Conservation (phyloP, 2,797 vertebrate genomes). For the Rhinogobio ventralis region DNA sequence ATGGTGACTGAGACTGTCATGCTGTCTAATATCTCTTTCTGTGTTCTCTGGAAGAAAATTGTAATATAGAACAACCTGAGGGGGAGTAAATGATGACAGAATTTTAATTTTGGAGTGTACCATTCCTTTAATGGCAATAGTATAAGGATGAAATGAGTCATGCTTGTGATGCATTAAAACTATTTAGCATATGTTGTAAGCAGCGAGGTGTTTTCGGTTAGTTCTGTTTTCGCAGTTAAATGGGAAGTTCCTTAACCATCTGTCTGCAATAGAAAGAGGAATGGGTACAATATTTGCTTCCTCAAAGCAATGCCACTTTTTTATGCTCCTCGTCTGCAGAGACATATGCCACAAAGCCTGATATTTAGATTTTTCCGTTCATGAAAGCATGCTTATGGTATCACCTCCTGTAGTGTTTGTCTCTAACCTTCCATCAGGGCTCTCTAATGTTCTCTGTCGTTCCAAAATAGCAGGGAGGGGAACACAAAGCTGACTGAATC, state of each 20-base stretch:
- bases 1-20: background rate
- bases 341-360: conserved; percentile 24
- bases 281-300: conserved; percentile 55
- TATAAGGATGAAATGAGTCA: conserved; percentile 3
- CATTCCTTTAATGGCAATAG: background rate
- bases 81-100: background rate
- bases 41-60: background rate
- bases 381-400: conserved; percentile 21
- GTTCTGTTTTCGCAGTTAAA: conserved; percentile 31
- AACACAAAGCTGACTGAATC: conserved; percentile 37
- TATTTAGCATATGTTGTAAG: background rate
- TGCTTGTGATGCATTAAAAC: conserved; percentile 12
- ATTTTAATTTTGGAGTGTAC: background rate
- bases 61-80: background rate
- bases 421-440: conserved; percentile 19
- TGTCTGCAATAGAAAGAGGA: conserved; percentile 54
- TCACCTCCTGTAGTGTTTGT: conserved; percentile 19
- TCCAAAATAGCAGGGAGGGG: conserved; percentile 20
- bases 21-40: background rate
- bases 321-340: conserved; percentile 11
- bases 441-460: conserved; percentile 14
- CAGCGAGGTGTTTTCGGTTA: conserved; percentile 1
- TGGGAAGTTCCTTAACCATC: conserved; percentile 50
- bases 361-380: conserved; percentile 18
- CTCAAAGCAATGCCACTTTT: conserved; percentile 45